Conservation (phyloP, 2,113 vertebrate species). For the Panthera tigris region DNA sequence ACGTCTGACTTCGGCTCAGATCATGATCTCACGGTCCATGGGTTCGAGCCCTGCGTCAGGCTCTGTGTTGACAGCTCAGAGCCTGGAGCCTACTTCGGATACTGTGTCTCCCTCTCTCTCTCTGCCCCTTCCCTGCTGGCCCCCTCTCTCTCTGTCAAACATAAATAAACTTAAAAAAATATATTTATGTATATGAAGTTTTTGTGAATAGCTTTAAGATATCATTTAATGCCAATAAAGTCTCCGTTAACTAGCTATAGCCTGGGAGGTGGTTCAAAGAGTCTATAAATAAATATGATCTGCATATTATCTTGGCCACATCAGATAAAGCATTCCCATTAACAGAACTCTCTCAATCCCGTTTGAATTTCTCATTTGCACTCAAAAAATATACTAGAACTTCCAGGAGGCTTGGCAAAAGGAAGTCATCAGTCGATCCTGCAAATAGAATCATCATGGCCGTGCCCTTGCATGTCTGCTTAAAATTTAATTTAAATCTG, state of each 20-base stretch:
- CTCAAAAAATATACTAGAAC: neutral
- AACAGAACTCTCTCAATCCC: conserved; percentile 47
- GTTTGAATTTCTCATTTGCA: conserved; percentile 38
- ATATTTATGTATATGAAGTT: conserved; percentile 58
- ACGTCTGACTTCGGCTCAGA: no score
- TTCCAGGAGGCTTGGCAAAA: neutral
- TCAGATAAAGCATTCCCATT: conserved; percentile 45
- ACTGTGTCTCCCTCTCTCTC: no score
- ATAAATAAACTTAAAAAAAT: conserved; percentile 16
- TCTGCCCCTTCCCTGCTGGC: no score
- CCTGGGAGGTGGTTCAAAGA: conserved; percentile 57
- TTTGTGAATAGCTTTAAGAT: conserved; percentile 60
- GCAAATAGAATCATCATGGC: neutral
- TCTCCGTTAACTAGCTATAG: conserved; percentile 54
- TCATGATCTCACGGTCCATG: no score
- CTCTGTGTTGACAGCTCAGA: no score
- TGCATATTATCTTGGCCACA: neutral
- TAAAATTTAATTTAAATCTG: neutral
- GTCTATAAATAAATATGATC: conserved; percentile 52
- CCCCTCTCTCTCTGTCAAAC: no score
- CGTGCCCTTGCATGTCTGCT: neutral
- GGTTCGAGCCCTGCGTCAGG: no score
- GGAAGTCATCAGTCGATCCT: neutral
- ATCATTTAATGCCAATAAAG: conserved; percentile 62
- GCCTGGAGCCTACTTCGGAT: no score